phyloP scores from a whole-genome alignment of 2,888 invertebrate genomes.

The Caenorhabditis sp. region DNA sequence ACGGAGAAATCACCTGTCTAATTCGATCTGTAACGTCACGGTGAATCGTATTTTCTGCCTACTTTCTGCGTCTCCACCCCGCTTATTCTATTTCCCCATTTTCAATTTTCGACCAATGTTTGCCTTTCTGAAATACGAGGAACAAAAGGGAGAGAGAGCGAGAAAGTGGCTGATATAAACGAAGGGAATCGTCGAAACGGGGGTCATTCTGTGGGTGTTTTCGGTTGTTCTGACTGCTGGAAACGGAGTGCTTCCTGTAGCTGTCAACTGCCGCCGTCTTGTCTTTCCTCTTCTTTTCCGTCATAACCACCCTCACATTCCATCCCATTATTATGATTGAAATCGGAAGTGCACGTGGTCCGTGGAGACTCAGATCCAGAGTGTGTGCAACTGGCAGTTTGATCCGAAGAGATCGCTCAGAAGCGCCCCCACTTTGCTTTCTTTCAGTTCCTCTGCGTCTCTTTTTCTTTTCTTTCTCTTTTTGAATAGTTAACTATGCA shows the following conservation, averaged over 20 bases:
- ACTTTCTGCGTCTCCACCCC: background rate
- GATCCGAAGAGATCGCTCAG: conserved; percentile 14
- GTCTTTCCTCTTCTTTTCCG: background rate
- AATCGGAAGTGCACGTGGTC: conserved; percentile 36
- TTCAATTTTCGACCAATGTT: conserved; percentile 17
- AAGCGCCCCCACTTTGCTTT: background rate
- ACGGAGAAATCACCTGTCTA: background rate
- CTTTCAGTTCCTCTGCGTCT: conserved; percentile 9
- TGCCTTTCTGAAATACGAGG: conserved; percentile 29
- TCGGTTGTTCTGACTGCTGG: background rate
- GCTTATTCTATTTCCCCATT: conserved; percentile 1
- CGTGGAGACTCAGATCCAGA: conserved; percentile 34
- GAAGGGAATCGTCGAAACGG: background rate
- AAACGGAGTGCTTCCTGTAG: conserved; percentile 10
- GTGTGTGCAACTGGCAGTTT: conserved; percentile 23
- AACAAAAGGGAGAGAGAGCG: conserved; percentile 7
- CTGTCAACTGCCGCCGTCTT: conserved; percentile 10
- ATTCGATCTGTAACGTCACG: conserved; percentile 2
- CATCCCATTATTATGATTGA: conserved; percentile 52
- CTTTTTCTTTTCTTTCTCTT: conserved; percentile 14
- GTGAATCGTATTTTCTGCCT: conserved; percentile 14
- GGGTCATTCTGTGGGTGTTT: conserved; percentile 12
- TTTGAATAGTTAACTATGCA: conserved; percentile 48
- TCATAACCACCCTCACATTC: conserved; percentile 43
- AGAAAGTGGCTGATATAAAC: conserved; percentile 6